Evolutionary conservation across 2,797 vertebrate species (phyloP), one percentile per base, ranked within the genome.

Genomic region (Balearica regulorum): DNA sequence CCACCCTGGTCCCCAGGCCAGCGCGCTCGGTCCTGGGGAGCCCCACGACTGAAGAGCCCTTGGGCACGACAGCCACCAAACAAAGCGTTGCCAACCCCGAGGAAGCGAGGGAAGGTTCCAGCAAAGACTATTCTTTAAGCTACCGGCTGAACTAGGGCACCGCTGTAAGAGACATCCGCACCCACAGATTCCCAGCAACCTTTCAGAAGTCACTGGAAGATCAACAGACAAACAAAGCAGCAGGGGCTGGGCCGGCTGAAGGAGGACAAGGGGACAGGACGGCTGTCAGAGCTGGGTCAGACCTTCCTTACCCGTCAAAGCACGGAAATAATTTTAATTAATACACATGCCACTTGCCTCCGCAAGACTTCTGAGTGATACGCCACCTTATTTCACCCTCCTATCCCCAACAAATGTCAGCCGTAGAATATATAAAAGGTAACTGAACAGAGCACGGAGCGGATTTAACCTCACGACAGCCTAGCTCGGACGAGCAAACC

Each of bases 81-180:
- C 54, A 21, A 46, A 21, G 46, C 37, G 14, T 5, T 5, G 3
- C 18, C 68, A 21, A 2, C 31, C 16, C 14, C 0, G 1, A 13
- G 31, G 60, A 6, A 25, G 28, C 3, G 0, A 21, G 49, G 25
- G n/a, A 16, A 65, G 25, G 25, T 13, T 16, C 72, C 53, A 29
- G 39, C 8, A 29, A 19, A 29, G 26, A 12, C 19, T 3, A 3
- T 8, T 29, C 25, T 13, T 37, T 3, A 31, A 22, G 57, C 7
- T 14, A 15, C 25, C 26, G 1, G 33, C 0, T 19, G 21, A n/a
- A 4, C 16, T 10, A 5, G 19, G 65, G 24, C 7, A 1, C 3
- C 4, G 24, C 49, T 51, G 1, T 16, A 29, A n/a, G 20, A 51
- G 1, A 28, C 8, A 4, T 0, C 0, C 1, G 16, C 22, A 9